Base-by-base conservation (phyloP, 2,113 vertebrate genomes). In the Barnardius zonarius region DNA sequence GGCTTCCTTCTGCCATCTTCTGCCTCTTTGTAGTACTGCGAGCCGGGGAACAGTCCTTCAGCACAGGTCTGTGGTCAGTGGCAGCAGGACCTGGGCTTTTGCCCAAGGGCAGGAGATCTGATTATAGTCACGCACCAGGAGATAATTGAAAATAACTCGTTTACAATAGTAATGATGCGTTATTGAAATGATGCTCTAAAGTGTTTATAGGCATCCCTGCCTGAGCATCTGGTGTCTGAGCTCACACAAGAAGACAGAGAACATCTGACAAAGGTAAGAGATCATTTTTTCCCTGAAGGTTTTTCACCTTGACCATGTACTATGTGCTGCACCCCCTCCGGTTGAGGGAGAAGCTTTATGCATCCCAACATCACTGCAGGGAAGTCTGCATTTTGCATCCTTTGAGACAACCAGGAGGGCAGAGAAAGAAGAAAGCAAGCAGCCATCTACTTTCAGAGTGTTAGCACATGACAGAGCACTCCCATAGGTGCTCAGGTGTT, bases 1-100 rank as follows among this genome's bases (percentile, higher is more conserved):
- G 78, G 92, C 88, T 95, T 96, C 92, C 72, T 96, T 80, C 84
- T 96, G 96, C 95, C 97, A 93, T 46, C 95, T 95, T 16, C 84
- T 95, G 70, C 66, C 84, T 66, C 86, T 78, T 43, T 4, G 24
- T 48, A 93, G 96, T 93, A 96, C 18, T 90, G 93, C 76, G 74
- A 67, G 33, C 75, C 2, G 7, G 31, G 43, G 31, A 70, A 4
- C 20, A 9, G 19, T 7, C 1, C 20, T 4, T 39, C 51, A 39
- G 43, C 7, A 1, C 25, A 4, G 15, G 5, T 24, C 46, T 54
- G 8, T 4, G 74, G 16, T 16, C 4, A 3, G 37, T 0, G 25
- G 20, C 63, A 31, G 63, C 75, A 54, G 59, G 22, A 52, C 10
- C 66, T 10, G 24, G 48, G 18, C 41, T 88, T 84, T 61, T 67